These are phyloP conservation scores for Phaethon lepturus DNA, from an alignment of 2,113 vertebrate genomes.

Conservation along the genomic window DNA sequence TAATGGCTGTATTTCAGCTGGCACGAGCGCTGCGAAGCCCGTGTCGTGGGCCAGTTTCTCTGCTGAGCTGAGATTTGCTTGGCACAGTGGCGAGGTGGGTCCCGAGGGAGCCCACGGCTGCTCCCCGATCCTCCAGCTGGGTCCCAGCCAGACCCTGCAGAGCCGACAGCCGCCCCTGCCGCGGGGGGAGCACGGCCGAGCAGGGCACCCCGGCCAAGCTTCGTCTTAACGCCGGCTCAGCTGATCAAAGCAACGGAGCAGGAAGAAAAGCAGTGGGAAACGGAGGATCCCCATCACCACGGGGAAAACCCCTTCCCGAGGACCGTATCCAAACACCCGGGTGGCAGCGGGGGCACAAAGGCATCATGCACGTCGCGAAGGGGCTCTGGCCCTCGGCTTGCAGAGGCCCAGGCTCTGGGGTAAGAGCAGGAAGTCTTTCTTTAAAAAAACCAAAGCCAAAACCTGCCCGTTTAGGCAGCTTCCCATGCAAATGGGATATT, in stretches of 20 bases:
- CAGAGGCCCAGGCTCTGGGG: not conserved
- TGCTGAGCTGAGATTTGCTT: slow-evolving; percentile 14
- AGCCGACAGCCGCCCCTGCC: fast-evolving
- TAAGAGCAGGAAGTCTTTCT: not conserved
- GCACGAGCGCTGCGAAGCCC: not conserved
- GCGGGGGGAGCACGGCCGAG: fast-evolving
- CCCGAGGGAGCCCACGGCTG: not conserved
- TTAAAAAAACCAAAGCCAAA: not conserved
- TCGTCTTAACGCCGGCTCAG: not conserved
- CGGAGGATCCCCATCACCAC: not conserved
- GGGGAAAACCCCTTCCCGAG: not conserved
- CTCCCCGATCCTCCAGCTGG: not conserved
- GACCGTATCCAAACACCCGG: fast-evolving
- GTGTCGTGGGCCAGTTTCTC: not conserved
- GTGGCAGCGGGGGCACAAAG: not conserved
- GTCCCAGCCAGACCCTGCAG: not conserved
- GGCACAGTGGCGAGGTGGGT: not conserved
- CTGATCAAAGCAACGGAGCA: not conserved
- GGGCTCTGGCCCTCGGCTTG: not conserved
- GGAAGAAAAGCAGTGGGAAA: not conserved
- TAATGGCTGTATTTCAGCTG: slow-evolving; percentile 28
- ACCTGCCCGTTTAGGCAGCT: not conserved
- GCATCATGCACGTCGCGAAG: fast-evolving
- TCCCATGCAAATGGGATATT: not conserved
- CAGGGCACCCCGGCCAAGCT: not conserved